Evolutionary conservation across 2,113 vertebrate species (phyloP).

Genomic region (Psittacula cyanocephala): DNA sequence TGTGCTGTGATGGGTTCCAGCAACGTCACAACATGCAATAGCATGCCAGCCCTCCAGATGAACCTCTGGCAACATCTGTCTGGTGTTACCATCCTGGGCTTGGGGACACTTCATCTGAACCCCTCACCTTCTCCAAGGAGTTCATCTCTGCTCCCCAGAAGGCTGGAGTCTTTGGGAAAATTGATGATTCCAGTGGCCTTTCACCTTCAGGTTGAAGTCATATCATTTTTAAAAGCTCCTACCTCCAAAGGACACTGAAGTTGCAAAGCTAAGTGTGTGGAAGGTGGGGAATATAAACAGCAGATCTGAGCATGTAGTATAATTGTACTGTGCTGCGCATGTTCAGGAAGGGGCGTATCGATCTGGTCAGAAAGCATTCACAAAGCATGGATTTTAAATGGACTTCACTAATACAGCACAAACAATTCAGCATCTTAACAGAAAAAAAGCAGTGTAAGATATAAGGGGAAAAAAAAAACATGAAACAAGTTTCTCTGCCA

Average conservation of each 20-base stretch:
- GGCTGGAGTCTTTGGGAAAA: background rate
- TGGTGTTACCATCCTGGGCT: background rate
- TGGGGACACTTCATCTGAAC: background rate
- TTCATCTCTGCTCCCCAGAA: background rate
- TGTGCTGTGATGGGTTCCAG: background rate
- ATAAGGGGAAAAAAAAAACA: background rate
- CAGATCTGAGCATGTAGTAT: background rate
- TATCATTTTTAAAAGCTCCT: background rate
- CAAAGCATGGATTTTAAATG: background rate
- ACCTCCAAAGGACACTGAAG: background rate
- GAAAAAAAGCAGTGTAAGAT: background rate
- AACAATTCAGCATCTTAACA: background rate
- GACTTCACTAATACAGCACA: background rate
- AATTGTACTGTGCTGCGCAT: background rate
- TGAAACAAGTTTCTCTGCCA: background rate
- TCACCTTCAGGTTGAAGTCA: background rate
- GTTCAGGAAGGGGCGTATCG: background rate
- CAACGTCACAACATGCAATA: rapidly evolving
- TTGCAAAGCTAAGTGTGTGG: background rate
- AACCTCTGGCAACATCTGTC: background rate
- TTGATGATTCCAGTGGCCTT: background rate
- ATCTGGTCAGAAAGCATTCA: background rate
- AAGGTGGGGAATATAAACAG: background rate
- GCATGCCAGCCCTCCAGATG: rapidly evolving
- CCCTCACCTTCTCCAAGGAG: background rate